phyloP scores from a whole-genome alignment of 2,888 invertebrate genomes.

The Ommatoiulus sabulosus region DNA sequence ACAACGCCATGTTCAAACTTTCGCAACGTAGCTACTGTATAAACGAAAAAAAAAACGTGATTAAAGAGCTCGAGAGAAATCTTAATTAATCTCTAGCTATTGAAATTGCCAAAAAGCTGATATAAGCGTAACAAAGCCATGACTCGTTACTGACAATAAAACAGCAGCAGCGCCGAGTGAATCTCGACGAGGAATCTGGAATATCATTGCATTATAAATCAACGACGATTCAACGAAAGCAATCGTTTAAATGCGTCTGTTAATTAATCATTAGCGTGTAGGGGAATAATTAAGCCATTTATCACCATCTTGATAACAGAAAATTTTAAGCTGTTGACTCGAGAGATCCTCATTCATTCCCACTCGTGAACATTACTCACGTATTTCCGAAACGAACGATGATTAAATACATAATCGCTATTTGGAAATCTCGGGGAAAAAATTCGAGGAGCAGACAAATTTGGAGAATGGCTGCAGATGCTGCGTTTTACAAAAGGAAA shows the following conservation, averaged over 20 bases:
- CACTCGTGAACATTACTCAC: neutral
- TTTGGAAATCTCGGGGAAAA: neutral
- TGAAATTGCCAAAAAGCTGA: neutral
- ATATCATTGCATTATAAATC: constrained; percentile 38
- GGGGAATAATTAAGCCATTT: constrained; percentile 43
- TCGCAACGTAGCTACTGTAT: neutral
- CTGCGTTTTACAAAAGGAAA: neutral
- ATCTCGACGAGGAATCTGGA: neutral
- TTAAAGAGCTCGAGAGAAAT: neutral
- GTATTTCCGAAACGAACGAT: neutral
- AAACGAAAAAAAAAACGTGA: neutral
- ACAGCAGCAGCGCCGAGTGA: neutral
- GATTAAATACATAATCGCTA: constrained; percentile 17
- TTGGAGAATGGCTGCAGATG: neutral
- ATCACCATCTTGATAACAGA: constrained; percentile 23
- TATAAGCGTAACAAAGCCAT: neutral
- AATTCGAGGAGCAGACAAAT: neutral
- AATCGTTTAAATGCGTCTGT: constrained; percentile 28
- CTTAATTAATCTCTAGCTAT: neutral
- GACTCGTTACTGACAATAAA: constrained; percentile 5
- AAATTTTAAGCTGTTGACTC: constrained; percentile 12
- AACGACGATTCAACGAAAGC: neutral
- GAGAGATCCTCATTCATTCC: constrained; percentile 1
- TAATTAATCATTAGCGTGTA: constrained; percentile 31
- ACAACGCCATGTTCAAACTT: neutral